Conservation (phyloP, 2,797 vertebrate species). For the Chrosomus eos region DNA sequence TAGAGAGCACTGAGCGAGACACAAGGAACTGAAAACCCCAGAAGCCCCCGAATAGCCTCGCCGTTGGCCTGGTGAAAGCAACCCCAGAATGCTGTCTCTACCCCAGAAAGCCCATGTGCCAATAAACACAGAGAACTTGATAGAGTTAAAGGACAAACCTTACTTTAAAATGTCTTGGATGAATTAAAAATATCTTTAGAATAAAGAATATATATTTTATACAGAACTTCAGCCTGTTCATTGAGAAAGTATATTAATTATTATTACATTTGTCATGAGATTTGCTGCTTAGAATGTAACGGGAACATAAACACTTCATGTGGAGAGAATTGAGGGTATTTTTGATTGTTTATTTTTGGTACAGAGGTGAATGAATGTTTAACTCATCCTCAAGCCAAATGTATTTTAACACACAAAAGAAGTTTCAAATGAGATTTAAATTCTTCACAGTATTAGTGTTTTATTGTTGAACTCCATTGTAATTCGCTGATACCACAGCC, state of each 20-base stretch:
- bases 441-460: slow-evolving; percentile 41
- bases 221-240: slow-evolving; percentile 33
- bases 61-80: slow-evolving; percentile 90
- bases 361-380: slow-evolving; percentile 21
- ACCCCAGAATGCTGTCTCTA: slow-evolving; percentile 62
- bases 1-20: slow-evolving; percentile 92
- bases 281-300: slow-evolving; percentile 48
- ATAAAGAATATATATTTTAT: slow-evolving; percentile 58
- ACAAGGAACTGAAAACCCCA: slow-evolving; percentile 84
- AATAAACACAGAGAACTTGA: slow-evolving; percentile 64
- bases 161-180: slow-evolving; percentile 40
- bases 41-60: slow-evolving; percentile 87
- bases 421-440: slow-evolving; percentile 9
- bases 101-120: slow-evolving; percentile 72
- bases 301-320: slow-evolving; percentile 45
- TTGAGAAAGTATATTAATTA: slow-evolving; percentile 26
- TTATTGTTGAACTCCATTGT: slow-evolving; percentile 14
- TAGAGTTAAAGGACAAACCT: slow-evolving; percentile 48
- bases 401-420: slow-evolving; percentile 30
- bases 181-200: slow-evolving; percentile 65
- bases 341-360: slow-evolving; percentile 39
- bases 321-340: slow-evolving; percentile 22
- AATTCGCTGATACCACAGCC: neutral
- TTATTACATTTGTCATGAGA: slow-evolving; percentile 19
- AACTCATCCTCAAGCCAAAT: slow-evolving; percentile 43